Evolutionary conservation across 2,113 vertebrate species (phyloP).

Genomic region (Tinamus guttatus): DNA sequence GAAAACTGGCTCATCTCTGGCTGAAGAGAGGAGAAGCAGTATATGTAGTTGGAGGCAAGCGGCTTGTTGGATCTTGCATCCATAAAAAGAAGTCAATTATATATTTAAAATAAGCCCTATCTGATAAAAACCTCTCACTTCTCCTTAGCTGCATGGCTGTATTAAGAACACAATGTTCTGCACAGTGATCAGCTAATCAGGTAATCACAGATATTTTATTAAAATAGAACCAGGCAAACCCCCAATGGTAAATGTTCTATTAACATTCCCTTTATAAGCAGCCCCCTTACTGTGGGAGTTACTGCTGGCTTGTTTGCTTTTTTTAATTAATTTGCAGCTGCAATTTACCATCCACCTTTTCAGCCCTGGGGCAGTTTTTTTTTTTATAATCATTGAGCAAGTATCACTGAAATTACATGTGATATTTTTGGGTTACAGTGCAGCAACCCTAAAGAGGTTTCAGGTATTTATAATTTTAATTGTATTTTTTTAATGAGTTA

Average conservation of each 20-base stretch:
- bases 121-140: slow-evolving; percentile 11
- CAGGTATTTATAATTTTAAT: background rate
- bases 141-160: background rate
- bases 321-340: slow-evolving; percentile 67
- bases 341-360: slow-evolving; percentile 41
- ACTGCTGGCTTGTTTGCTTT: slow-evolving; percentile 31
- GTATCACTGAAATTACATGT: slow-evolving; percentile 13
- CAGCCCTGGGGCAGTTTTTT: background rate
- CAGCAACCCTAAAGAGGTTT: background rate
- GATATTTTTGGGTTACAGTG: slow-evolving; percentile 32
- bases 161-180: slow-evolving; percentile 16
- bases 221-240: slow-evolving; percentile 13
- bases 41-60: background rate
- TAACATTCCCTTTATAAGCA: slow-evolving; percentile 31
- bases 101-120: slow-evolving; percentile 31
- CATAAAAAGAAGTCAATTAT: slow-evolving; percentile 7
- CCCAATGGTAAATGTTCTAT: slow-evolving; percentile 20
- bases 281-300: slow-evolving; percentile 27
- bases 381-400: background rate
- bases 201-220: slow-evolving; percentile 49
- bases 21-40: background rate
- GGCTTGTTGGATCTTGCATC: background rate
- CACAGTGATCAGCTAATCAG: slow-evolving; percentile 42
- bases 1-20: background rate
- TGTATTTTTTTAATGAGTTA: slow-evolving; percentile 41